Evolutionary conservation across 2,113 vertebrate species (phyloP), one percentile per base, ranked within the genome.

Genomic region (Podarcis cretensis): DNA sequence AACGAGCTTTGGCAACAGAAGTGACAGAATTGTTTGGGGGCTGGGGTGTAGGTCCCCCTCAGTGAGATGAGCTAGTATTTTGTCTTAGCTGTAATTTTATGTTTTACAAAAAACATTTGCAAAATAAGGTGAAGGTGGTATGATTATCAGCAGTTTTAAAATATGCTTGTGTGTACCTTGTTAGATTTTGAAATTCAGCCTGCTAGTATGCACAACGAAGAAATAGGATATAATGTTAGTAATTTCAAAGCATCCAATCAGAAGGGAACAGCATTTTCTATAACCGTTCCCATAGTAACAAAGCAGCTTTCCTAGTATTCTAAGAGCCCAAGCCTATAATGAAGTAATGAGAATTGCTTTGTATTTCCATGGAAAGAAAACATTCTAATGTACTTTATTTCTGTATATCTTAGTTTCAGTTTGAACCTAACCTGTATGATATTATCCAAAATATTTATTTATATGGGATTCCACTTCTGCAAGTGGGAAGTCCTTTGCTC

Each of bases 201-300:
- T 85, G 88, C 91, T 93, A 94, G 83, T 82, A 79, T 83, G 43
- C 81, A 91, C 93, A 87, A 91, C 85, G 74, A 81, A 93, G 85
- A 94, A 93, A 90, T 71, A 40, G 69, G 35, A 87, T 93, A 93
- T 86, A 93, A 89, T 90, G 30, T 68, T 89, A 94, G 16, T 90
- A 82, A 87, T 96, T 95, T 94, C 93, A 90, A 94, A 87, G 88
- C 84, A 30, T 89, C 94, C 94, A 91, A 76, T 95, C 94, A 94
- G 78, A 95, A 95, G 84, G 87, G 89, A 93, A 96, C 94, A 94
- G 81, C 89, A 89, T 94, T 95, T 85, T 83, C 93, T 93, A 9
- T 83, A 92, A 89, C 90, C 93, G 92, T 97, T 95, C 86, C 96
- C 92, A 91, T 95, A 91, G 96, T 87, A 95, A 96, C 95, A n/a